A percentile compares a stretch with the other conserved stretches of the same genome.
These are phyloP conservation scores for Polyodon spathula DNA, from an alignment of 2,113 vertebrate species.

Conservation along the genomic window DNA sequence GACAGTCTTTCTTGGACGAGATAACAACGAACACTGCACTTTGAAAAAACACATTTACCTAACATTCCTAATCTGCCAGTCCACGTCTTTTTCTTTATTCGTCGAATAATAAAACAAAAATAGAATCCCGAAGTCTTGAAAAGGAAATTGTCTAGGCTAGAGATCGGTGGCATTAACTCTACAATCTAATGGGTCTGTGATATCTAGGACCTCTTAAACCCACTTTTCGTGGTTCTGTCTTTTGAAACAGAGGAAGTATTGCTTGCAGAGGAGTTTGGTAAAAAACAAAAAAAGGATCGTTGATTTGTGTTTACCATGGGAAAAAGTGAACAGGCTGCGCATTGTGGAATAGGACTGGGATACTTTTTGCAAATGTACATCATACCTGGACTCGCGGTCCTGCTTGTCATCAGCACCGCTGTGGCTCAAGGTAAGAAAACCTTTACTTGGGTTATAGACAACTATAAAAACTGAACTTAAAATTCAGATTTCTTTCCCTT, in stretches of 20 bases:
- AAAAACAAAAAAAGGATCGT: background rate
- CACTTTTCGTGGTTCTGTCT: background rate
- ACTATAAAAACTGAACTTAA: no score
- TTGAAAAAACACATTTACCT: constrained; percentile 28
- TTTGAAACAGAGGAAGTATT: constrained; percentile 27
- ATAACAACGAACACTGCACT: constrained; percentile 13
- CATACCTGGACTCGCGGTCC: constrained; percentile 66
- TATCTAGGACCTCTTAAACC: constrained; percentile 32
- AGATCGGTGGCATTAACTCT: constrained; percentile 53
- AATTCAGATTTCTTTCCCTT: no score
- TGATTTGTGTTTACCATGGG: constrained; percentile 56
- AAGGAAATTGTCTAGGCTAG: constrained; percentile 27
- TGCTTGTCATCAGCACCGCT: constrained; percentile 60
- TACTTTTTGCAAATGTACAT: constrained; percentile 65
- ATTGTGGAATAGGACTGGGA: constrained; percentile 67
- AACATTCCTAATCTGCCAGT: constrained; percentile 26
- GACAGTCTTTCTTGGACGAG: constrained; percentile 17
- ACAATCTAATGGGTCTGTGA: constrained; percentile 30
- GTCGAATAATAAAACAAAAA: constrained; percentile 20
- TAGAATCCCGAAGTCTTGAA: constrained; percentile 24
- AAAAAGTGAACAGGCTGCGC: constrained; percentile 68
- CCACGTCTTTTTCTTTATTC: constrained; percentile 22
- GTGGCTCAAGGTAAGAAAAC: constrained; percentile 74
- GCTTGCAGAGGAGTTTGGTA: constrained; percentile 32
- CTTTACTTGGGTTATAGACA: background rate